Evolutionary conservation across 2,797 vertebrate genomes (phyloP).

Genomic region (Natrix natrix): DNA sequence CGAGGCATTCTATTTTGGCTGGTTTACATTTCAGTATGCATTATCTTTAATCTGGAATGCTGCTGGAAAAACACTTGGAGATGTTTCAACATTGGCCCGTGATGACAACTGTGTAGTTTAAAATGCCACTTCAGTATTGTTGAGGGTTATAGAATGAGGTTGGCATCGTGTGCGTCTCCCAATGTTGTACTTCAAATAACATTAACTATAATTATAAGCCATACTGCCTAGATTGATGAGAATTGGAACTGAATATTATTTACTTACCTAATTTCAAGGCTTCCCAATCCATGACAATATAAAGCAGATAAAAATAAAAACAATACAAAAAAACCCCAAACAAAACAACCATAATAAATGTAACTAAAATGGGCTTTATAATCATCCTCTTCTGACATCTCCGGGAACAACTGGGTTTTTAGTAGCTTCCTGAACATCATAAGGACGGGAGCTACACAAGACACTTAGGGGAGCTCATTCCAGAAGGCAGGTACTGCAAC

Average conservation of each 20-base stretch:
- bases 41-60: not conserved
- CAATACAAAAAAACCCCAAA: not conserved
- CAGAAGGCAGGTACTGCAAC: not conserved
- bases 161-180: not conserved
- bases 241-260: not conserved
- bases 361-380: not conserved
- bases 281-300: not conserved
- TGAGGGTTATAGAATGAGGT: not conserved
- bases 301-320: not conserved
- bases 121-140: not conserved
- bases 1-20: not conserved
- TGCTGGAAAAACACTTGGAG: not conserved
- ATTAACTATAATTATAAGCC: not conserved
- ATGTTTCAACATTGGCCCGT: not conserved
- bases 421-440: not conserved
- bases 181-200: not conserved
- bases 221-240: not conserved
- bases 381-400: not conserved
- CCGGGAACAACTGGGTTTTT: not conserved
- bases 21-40: not conserved
- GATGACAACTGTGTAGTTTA: not conserved
- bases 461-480: not conserved
- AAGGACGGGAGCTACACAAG: not conserved
- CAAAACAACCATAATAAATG: not conserved
- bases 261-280: not conserved